Percentiles rank a stretch among this genome's conserved stretches.
These are phyloP conservation scores for Phocoena phocoena DNA, from an alignment of 2,113 vertebrate species.

Conservation along the genomic window DNA sequence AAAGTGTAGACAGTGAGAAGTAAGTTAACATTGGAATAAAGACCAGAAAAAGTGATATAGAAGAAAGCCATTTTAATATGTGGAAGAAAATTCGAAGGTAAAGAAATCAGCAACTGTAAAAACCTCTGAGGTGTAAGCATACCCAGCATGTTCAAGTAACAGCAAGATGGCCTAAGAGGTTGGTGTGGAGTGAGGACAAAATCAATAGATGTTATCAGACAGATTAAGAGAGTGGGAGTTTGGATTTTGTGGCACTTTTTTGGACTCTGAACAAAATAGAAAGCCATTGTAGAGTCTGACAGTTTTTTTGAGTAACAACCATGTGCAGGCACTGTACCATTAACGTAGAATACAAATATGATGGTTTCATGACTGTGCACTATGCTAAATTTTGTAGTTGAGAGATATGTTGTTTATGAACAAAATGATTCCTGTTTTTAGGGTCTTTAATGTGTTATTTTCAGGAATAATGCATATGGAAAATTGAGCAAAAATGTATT, in stretches of 20 bases:
- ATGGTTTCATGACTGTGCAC: not conserved
- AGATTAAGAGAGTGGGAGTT: not conserved
- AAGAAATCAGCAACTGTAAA: not conserved
- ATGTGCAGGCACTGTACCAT: not conserved
- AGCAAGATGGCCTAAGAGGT: not conserved
- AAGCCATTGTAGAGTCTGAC: not conserved
- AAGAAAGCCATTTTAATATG: not conserved
- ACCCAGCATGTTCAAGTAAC: not conserved
- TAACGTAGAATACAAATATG: not conserved
- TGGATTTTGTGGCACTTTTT: not conserved
- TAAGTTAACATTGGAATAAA: not conserved
- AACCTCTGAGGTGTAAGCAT: not conserved
- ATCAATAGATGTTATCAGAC: not conserved
- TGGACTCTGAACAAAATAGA: not conserved
- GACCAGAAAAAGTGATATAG: not conserved
- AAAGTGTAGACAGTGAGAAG: not conserved
- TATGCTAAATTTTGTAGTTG: not conserved
- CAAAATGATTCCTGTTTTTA: not conserved
- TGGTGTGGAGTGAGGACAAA: not conserved
- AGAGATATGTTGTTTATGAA: not conserved
- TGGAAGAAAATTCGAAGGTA: not conserved
- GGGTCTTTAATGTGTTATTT: not conserved
- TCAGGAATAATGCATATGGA: not conserved
- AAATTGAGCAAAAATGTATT: not conserved
- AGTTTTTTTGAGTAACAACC: not conserved